These are phyloP conservation scores for Teleiodes luculella DNA, from an alignment of 2,888 invertebrate genomes.

Conservation along the genomic window DNA sequence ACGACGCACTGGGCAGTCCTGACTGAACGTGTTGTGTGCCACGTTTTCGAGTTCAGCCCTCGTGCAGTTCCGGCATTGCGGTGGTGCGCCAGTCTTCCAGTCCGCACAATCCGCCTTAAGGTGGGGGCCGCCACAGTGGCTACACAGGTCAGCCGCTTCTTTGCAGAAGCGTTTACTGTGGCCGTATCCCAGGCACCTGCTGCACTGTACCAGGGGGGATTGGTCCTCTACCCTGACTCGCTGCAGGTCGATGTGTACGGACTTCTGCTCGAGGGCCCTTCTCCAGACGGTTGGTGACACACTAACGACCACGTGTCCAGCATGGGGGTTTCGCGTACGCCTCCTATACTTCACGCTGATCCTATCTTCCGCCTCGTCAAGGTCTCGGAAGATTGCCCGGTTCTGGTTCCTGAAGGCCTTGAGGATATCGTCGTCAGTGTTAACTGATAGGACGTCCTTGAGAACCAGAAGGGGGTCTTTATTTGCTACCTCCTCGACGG, in stretches of 20 bases:
- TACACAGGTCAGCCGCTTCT: background rate
- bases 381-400: background rate
- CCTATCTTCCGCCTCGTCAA: background rate
- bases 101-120: conserved; percentile 3
- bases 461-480: background rate
- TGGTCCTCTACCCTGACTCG: background rate
- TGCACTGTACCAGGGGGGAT: too few relatives aligned
- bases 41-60: too few relatives aligned
- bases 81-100: background rate
- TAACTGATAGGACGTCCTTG: background rate
- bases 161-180: background rate
- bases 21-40: too few relatives aligned
- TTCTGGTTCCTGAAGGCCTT: background rate
- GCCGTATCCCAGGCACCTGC: too few relatives aligned
- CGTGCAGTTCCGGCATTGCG: conserved; percentile 12
- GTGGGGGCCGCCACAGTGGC: conserved; percentile 14
- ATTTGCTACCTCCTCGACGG: background rate
- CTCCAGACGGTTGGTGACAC: background rate
- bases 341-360: background rate
- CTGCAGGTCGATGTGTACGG: background rate
- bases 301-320: background rate
- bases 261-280: background rate
- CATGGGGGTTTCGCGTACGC: background rate
- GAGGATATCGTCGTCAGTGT: background rate
- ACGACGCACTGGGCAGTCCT: too few relatives aligned